phyloP scores from a whole-genome alignment of 2,113 vertebrate species.

The Bombycilla garrulus region DNA sequence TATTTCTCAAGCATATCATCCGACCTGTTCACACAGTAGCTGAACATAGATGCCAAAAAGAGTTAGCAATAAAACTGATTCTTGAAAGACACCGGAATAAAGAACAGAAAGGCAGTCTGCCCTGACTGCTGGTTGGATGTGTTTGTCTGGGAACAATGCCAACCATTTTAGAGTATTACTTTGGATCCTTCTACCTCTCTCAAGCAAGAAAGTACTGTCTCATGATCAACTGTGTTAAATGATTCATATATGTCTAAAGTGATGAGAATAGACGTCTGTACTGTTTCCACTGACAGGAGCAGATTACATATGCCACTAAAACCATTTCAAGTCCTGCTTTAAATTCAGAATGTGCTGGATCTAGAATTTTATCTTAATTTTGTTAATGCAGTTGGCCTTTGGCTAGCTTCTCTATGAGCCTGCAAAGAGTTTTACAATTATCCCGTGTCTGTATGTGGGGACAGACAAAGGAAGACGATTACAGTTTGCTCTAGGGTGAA shows the following conservation, averaged over 20 bases:
- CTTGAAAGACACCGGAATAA: background rate
- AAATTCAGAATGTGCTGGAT: conserved; percentile 30
- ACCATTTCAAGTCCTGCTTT: background rate
- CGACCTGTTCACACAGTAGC: background rate
- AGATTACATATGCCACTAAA: conserved; percentile 1
- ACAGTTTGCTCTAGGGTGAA: conserved; percentile 36
- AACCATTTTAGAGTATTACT: conserved; percentile 28
- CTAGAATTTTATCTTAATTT: conserved; percentile 40
- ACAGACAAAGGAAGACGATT: conserved; percentile 40
- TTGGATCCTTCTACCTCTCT: background rate
- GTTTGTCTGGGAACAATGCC: conserved; percentile 12
- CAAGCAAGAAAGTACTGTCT: conserved; percentile 2
- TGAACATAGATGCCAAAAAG: background rate
- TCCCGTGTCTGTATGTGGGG: background rate
- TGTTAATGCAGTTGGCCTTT: conserved; percentile 43
- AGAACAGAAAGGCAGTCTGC: background rate
- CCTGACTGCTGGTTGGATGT: background rate
- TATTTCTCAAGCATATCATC: background rate
- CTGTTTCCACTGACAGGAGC: background rate
- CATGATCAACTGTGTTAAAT: conserved; percentile 4
- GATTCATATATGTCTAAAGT: background rate
- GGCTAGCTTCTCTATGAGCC: conserved; percentile 20
- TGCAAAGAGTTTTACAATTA: conserved; percentile 18
- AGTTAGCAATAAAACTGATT: background rate
- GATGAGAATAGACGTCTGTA: background rate